Evolutionary conservation across 2,888 invertebrate genomes (phyloP).

Genomic region (Agrotis puta): DNA sequence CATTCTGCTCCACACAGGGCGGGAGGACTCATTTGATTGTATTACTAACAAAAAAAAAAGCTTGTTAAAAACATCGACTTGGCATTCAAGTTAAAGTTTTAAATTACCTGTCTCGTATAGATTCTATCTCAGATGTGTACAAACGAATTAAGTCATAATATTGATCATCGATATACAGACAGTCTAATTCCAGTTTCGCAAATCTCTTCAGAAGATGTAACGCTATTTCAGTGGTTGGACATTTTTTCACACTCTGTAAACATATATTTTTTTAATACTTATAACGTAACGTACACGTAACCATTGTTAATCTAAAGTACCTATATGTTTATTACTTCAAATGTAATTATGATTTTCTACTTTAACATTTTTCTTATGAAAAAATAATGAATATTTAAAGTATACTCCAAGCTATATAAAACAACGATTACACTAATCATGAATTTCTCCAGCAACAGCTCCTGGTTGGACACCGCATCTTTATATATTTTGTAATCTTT

Average conservation of each 20-base stretch:
- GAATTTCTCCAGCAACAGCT: constrained; percentile 94
- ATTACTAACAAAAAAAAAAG: no score
- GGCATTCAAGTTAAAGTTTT: neutral
- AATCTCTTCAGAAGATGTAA: constrained; percentile 91
- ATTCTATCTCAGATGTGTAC: constrained; percentile 93
- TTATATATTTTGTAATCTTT: constrained; percentile 94
- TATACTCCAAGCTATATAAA: neutral
- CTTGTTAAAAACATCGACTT: no score
- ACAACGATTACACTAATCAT: constrained; percentile 89
- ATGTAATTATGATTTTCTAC: no score
- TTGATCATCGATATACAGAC: constrained; percentile 94
- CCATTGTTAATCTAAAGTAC: neutral
- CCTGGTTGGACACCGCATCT: constrained; percentile 92
- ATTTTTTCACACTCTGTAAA: constrained; percentile 84
- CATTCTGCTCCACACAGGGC: no score
- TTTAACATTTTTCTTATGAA: neutral
- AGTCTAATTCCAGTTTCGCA: constrained; percentile 93
- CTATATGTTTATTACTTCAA: neutral
- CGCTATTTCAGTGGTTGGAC: constrained; percentile 89
- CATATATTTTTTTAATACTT: neutral
- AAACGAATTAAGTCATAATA: constrained; percentile 93
- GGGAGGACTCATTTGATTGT: no score
- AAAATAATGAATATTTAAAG: neutral
- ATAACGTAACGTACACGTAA: neutral
- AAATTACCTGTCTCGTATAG: constrained; percentile 92